phyloP scores from a whole-genome alignment of 2,888 invertebrate genomes.

The Chymomyza fuscimana region DNA sequence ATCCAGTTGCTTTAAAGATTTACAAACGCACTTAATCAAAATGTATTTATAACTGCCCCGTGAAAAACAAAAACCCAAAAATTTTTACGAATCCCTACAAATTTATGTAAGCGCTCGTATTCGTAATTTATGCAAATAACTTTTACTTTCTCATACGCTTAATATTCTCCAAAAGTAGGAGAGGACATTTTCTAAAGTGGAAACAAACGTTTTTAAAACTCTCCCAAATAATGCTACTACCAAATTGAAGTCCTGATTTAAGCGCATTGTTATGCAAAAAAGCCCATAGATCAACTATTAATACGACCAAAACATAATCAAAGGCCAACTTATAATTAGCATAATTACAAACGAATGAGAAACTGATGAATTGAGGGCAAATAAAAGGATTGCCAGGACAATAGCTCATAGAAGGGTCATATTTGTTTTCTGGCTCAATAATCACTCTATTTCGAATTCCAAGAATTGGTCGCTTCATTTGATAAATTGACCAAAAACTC shows the following conservation, averaged over 20 bases:
- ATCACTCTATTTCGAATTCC: constrained; percentile 64
- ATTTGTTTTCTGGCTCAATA: constrained; percentile 34
- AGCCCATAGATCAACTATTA: not conserved
- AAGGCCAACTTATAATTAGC: constrained; percentile 41
- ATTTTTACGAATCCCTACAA: too few relatives aligned
- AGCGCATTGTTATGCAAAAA: constrained; percentile 7
- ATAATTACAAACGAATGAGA: constrained; percentile 56
- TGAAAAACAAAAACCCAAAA: too few relatives aligned
- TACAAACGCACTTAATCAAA: too few relatives aligned
- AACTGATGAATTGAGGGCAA: constrained; percentile 5
- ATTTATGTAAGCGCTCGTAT: too few relatives aligned
- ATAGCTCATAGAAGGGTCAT: not conserved
- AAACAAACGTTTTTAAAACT: not conserved
- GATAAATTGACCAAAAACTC: constrained; percentile 72
- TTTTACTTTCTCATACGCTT: not conserved
- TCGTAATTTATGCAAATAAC: too few relatives aligned
- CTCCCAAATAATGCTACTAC: not conserved
- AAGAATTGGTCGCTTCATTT: constrained; percentile 59
- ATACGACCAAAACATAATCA: not conserved
- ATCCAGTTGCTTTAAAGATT: too few relatives aligned
- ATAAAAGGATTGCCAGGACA: not conserved
- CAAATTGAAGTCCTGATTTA: not conserved
- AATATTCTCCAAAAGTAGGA: not conserved
- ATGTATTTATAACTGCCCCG: too few relatives aligned
- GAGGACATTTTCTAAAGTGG: not conserved